A percentile compares a stretch with the other conserved stretches of the same genome.
Conservation (phyloP, 2,113 vertebrate genomes). For the Vidua chalybeata region DNA sequence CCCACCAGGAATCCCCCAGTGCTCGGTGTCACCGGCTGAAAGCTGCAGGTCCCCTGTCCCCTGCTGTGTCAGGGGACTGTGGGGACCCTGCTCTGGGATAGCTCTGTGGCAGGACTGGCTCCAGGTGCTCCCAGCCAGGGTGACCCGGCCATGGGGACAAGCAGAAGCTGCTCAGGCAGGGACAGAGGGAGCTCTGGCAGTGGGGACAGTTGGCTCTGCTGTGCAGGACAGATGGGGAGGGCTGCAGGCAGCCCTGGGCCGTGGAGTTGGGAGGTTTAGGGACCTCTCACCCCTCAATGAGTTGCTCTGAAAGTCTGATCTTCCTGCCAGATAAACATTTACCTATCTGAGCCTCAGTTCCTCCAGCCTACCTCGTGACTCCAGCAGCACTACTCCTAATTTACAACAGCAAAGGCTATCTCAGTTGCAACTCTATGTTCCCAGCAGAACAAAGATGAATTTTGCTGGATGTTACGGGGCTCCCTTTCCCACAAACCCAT, state of each 20-base stretch:
- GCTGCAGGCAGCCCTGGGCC: not conserved
- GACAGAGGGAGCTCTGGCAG: not conserved
- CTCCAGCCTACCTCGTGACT: not conserved
- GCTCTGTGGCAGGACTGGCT: not conserved
- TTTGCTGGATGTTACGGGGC: rapidly evolving
- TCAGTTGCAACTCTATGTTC: rapidly evolving
- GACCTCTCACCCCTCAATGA: rapidly evolving
- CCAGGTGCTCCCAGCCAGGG: not conserved
- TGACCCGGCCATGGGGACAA: rapidly evolving
- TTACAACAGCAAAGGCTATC: not conserved
- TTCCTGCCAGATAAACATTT: rapidly evolving
- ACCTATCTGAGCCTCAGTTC: not conserved
- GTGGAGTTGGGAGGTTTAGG: rapidly evolving
- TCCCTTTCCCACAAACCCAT: rapidly evolving
- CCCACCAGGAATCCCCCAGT: not conserved
- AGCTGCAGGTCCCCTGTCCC: rapidly evolving
- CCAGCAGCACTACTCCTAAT: not conserved
- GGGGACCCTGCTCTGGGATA: not conserved
- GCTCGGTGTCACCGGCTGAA: rapidly evolving
- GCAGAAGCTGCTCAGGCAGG: not conserved
- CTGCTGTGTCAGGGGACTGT: rapidly evolving
- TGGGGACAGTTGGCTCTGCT: not conserved
- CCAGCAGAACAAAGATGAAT: not conserved
- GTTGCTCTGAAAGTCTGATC: not conserved
- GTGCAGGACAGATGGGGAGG: rapidly evolving